Evolutionary conservation across 1,140 invertebrate genomes (phyloP).

Genomic region (Aphelinus atriplicis): DNA sequence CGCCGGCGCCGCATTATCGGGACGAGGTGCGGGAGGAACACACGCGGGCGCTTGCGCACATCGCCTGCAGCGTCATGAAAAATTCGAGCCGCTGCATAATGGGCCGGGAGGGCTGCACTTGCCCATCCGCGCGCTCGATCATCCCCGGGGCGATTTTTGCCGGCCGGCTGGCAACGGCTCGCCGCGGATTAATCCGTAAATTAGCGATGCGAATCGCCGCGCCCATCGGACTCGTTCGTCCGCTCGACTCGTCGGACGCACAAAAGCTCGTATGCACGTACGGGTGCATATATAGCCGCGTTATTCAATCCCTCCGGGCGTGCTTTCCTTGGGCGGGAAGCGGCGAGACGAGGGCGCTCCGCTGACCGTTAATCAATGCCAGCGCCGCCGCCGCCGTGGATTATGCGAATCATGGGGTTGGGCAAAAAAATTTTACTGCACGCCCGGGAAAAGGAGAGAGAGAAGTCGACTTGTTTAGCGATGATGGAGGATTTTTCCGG

Average conservation of each 20-base stretch:
- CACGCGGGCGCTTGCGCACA: no score
- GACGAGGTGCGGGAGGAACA: no score
- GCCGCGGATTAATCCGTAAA: slow-evolving; percentile 12
- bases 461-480: neutral
- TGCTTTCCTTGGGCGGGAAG: neutral
- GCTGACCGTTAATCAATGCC: slow-evolving; percentile 22
- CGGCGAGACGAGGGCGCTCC: neutral
- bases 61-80: no score
- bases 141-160: neutral
- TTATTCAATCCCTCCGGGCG: slow-evolving; percentile 6
- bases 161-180: neutral
- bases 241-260: no score
- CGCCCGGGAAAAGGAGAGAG: neutral
- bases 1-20: no score
- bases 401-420: slow-evolving; percentile 3
- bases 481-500: neutral
- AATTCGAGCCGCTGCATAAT: no score
- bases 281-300: neutral
- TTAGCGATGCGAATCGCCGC: neutral
- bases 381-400: neutral
- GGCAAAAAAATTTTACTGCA: neutral
- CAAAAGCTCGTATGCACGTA: no score
- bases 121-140: neutral
- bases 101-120: no score
- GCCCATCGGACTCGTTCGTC: neutral